phyloP scores from a whole-genome alignment of 2,888 invertebrate species.

The Melieria omissa region DNA sequence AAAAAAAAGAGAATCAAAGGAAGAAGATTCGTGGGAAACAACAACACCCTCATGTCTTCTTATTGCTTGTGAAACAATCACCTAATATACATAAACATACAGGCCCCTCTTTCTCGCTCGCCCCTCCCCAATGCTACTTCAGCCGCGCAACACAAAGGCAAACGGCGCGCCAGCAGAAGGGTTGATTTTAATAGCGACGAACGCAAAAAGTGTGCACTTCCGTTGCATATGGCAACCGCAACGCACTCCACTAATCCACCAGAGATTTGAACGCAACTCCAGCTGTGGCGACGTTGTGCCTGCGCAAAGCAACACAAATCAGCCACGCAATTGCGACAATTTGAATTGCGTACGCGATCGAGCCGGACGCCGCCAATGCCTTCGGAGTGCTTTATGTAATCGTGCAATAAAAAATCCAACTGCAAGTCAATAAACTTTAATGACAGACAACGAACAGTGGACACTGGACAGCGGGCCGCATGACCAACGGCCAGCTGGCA shows the following conservation, averaged over 20 bases:
- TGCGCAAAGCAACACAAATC: conserved; percentile 22
- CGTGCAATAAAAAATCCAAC: conserved; percentile 15
- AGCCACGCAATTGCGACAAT: conserved; percentile 14
- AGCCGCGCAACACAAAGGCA: background rate
- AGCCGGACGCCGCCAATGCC: background rate
- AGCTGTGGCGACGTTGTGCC: conserved; percentile 11
- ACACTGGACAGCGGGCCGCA: no score
- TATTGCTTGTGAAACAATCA: no score
- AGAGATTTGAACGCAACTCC: no score
- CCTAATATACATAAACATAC: no score
- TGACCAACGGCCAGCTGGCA: no score
- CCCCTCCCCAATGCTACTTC: background rate
- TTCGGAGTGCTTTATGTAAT: conserved; percentile 15
- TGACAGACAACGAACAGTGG: background rate
- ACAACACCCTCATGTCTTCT: conserved; percentile 37
- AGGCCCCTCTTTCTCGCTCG: background rate
- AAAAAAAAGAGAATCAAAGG: conserved; percentile 15
- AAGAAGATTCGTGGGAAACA: conserved; percentile 42
- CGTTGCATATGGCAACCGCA: conserved; percentile 12
- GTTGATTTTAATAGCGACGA: background rate
- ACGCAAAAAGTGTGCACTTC: conserved; percentile 22
- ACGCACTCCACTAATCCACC: background rate
- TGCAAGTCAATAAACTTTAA: conserved; percentile 36
- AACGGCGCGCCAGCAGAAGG: background rate
- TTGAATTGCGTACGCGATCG: background rate